Percentiles rank a stretch among this genome's conserved stretches.
phyloP scores from a whole-genome alignment of 2,888 invertebrate genomes.

The Crematogaster levior region DNA sequence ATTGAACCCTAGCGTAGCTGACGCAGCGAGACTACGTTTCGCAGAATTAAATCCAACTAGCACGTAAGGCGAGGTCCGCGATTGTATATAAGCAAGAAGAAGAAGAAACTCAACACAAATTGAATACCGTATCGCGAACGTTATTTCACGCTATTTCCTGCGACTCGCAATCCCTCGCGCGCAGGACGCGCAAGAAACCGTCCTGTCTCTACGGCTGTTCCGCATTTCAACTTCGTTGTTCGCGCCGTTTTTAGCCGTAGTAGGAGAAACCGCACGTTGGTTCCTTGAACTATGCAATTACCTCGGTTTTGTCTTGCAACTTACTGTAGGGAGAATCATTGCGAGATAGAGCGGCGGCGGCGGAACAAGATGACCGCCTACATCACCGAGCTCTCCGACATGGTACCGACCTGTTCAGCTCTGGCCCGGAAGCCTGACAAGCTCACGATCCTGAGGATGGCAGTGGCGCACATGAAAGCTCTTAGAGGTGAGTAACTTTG shows the following conservation, averaged over 20 bases:
- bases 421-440: slow-evolving; percentile 99
- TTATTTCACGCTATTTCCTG: slow-evolving; percentile 43
- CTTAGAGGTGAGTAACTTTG: slow-evolving; percentile 91
- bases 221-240: slow-evolving; percentile 27
- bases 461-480: slow-evolving; percentile 99
- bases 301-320: slow-evolving; percentile 81
- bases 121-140: slow-evolving; percentile 30
- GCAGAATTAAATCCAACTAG: neutral
- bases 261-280: slow-evolving; percentile 39
- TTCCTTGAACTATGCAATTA: slow-evolving; percentile 79
- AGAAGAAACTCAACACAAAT: slow-evolving; percentile 12
- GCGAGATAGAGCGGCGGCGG: slow-evolving; percentile 98
- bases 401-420: slow-evolving; percentile 99
- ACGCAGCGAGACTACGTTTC: neutral
- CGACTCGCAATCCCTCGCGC: neutral
- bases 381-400: slow-evolving; percentile 99
- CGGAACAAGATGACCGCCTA: slow-evolving; percentile 99
- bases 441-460: slow-evolving; percentile 99
- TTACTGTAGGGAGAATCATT: slow-evolving; percentile 97
- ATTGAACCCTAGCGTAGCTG: no score
- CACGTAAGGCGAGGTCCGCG: neutral
- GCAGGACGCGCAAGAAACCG: slow-evolving; percentile 22
- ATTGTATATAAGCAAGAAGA: neutral
- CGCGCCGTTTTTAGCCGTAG: slow-evolving; percentile 39
- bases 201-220: slow-evolving; percentile 30